A percentile compares a stretch with the other conserved stretches of the same genome.
Conservation (phyloP, 1,140 invertebrate species). For the Drosophila pruinosa region DNA sequence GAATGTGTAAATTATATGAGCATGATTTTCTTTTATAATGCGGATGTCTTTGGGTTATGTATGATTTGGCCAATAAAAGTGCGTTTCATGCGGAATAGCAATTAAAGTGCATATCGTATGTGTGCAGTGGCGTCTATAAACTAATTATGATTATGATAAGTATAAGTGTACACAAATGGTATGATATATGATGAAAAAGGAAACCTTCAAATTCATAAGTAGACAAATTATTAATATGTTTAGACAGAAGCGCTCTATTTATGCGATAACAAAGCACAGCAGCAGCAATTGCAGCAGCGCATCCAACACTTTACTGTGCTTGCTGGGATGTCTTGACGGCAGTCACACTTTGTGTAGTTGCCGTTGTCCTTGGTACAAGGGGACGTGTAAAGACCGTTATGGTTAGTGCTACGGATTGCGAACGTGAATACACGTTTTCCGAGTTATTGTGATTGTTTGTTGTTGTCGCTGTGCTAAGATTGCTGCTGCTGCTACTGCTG, state of each 20-base stretch:
- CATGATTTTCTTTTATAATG: conserved; percentile 26
- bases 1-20: neutral
- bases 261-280: neutral
- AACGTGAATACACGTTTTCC: neutral
- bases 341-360: neutral
- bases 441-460: conserved; percentile 4
- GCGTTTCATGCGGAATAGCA: conserved; percentile 25
- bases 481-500: conserved; percentile 16
- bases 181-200: neutral
- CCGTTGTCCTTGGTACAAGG: neutral
- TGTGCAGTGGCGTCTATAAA: conserved; percentile 19
- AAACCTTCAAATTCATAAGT: conserved; percentile 9
- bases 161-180: neutral
- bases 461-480: conserved; percentile 11
- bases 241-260: neutral
- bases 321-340: neutral
- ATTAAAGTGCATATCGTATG: conserved; percentile 25
- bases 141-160: conserved; percentile 24
- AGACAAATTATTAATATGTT: neutral
- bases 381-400: conserved; percentile 1
- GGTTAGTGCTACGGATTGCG: conserved; percentile 6
- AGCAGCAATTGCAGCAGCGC: neutral
- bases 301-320: neutral
- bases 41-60: neutral
- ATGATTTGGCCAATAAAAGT: conserved; percentile 20